Evolutionary conservation across 2,888 invertebrate species (phyloP), one percentile per base, ranked within the genome.

Genomic region (Cephus pygmeus): DNA sequence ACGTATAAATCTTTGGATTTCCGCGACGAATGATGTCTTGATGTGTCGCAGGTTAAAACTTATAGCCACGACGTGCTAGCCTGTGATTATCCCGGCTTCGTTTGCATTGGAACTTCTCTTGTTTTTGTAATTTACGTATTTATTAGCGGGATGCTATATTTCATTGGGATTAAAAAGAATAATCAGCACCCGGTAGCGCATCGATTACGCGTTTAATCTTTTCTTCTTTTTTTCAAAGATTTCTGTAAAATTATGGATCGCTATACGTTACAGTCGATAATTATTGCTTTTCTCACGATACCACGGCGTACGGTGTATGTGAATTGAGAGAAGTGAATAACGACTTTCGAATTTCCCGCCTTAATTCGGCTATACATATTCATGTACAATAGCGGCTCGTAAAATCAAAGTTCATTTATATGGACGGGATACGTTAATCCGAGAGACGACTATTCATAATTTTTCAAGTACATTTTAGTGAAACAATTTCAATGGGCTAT

Each of bases 21-120:
- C 77, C 75, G 30, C 74, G 35, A 36, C 74, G 83, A 84, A 82
- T 88, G 88, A 88, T 87, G 88, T 88, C 88, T 88, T 88, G 87
- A 87, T 88, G 87, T 84, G 85, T 85, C 85, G 75, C 77, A 69
- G 34, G 69, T 23, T 9, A 75, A 77, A 75, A 77, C 69, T 74
- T 75, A 77, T 77, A 40, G 75, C 75, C 69, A 77, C 77, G 76
- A 71, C 79, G 79, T 77, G 81, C 73, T 76, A 82, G 76, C 75
- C 81, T 75, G 77, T 83, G 83, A 85, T 85, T 85, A 85, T 84
- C 83, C 81, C 83, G 84, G 56, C 56, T 23, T 85, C 81, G 76
- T 76, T 77, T 79, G 77, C 80, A 78, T 75, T 81, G 77, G 69
- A 76, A 75, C 77, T 80, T 77, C 75, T 80, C 80, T 80, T 79